Evolutionary conservation across 1,140 invertebrate genomes (phyloP).

Genomic region (Eriocheir sinensis): DNA sequence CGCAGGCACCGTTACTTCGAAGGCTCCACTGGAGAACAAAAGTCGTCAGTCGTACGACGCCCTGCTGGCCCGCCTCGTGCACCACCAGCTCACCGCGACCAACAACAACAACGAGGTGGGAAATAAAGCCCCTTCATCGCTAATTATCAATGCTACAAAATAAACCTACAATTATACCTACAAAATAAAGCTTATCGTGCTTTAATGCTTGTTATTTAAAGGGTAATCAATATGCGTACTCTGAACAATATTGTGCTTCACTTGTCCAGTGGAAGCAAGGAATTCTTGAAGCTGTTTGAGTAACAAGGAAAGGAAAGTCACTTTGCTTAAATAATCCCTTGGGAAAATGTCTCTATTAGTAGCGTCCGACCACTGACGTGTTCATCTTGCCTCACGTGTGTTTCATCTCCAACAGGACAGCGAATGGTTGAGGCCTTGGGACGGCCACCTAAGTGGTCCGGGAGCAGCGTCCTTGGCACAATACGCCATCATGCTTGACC

Average conservation of each 20-base stretch:
- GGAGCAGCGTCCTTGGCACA: constrained; percentile 60
- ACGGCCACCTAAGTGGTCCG: constrained; percentile 35
- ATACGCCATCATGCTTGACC: constrained; percentile 61
- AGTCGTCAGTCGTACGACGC: constrained; percentile 59
- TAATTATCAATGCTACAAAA: too few species aligned
- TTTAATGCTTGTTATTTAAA: too few species aligned
- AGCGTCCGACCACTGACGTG: background rate
- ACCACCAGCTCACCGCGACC: constrained; percentile 52
- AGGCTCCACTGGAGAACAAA: constrained; percentile 55
- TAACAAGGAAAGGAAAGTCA: too few species aligned
- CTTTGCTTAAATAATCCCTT: background rate
- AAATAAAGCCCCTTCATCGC: too few species aligned
- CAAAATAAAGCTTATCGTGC: too few species aligned
- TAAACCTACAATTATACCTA: too few species aligned
- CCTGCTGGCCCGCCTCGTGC: constrained; percentile 56
- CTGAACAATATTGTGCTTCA: too few species aligned
- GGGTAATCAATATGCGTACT: too few species aligned
- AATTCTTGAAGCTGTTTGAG: too few species aligned
- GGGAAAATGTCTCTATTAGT: background rate
- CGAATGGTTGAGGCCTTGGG: constrained; percentile 58
- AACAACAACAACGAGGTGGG: constrained; percentile 54
- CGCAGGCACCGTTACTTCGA: constrained; percentile 25
- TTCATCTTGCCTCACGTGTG: background rate
- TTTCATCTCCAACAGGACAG: background rate
- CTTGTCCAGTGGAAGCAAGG: too few species aligned